Evolutionary conservation across 2,797 vertebrate species (phyloP).

Genomic region (Sebastes nivosus): DNA sequence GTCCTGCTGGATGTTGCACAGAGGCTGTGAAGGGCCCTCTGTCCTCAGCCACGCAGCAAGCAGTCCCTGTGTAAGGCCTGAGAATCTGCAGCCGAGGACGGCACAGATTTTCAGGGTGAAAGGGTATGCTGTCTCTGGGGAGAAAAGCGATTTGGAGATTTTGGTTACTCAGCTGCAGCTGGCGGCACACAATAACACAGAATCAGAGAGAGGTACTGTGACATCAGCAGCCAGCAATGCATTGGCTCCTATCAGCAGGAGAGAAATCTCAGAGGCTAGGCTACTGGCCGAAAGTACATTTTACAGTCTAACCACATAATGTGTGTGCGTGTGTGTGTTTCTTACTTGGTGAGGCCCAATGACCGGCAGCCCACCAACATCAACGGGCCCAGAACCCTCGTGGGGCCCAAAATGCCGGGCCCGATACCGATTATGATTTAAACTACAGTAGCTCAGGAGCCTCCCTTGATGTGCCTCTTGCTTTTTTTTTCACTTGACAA

Average conservation of each 20-base stretch:
- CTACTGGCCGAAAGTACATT: conserved; percentile 83
- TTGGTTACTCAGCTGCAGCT: conserved; percentile 89
- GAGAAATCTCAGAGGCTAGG: conserved; percentile 88
- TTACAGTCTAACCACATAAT: conserved; percentile 18
- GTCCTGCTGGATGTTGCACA: neutral
- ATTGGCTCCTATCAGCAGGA: conserved; percentile 87
- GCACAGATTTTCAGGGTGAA: conserved; percentile 49
- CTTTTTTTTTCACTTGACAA: no score
- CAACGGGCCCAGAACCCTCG: no score
- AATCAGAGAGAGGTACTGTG: conserved; percentile 87
- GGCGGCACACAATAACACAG: conserved; percentile 83
- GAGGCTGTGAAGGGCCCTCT: neutral
- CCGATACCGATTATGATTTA: no score
- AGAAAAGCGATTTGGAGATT: conserved; percentile 78
- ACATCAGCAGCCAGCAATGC: conserved; percentile 91
- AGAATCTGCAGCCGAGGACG: neutral
- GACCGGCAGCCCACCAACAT: no score
- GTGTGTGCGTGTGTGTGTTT: neutral
- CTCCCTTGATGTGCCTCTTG: no score
- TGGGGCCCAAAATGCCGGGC: no score
- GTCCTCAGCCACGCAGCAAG: neutral
- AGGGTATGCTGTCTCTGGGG: conserved; percentile 43
- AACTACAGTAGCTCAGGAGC: no score
- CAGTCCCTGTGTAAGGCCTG: neutral
- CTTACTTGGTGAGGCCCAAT: neutral